Evolutionary conservation across 2,888 invertebrate genomes (phyloP).

Genomic region (Phengaris arion): DNA sequence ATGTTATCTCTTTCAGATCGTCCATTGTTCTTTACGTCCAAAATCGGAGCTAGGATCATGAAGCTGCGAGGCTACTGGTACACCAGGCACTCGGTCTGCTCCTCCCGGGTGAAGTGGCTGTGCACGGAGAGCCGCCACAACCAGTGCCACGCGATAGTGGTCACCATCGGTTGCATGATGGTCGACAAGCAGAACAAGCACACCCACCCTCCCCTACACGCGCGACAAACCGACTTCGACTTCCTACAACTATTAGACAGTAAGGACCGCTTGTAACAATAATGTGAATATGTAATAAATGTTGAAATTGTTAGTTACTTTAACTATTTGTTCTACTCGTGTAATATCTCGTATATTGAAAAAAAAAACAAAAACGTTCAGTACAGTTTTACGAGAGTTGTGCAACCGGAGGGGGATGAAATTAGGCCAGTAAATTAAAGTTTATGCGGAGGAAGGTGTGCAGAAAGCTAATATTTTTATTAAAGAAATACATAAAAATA

Average conservation of each 20-base stretch:
- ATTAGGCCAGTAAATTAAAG: too few relatives aligned
- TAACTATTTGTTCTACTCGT: not conserved
- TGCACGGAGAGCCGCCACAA: constrained; percentile 62
- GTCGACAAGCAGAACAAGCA: constrained; percentile 65
- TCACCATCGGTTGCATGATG: constrained; percentile 66
- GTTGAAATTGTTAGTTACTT: constrained; percentile 28
- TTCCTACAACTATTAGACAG: constrained; percentile 44
- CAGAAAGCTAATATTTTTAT: too few relatives aligned
- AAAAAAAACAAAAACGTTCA: too few relatives aligned
- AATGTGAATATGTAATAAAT: constrained; percentile 35
- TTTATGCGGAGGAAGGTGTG: too few relatives aligned
- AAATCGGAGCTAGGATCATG: constrained; percentile 66
- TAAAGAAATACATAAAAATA: too few relatives aligned
- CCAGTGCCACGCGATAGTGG: constrained; percentile 65
- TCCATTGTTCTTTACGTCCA: constrained; percentile 64
- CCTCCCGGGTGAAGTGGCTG: constrained; percentile 67
- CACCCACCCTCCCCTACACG: constrained; percentile 54
- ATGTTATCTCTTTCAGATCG: constrained; percentile 50
- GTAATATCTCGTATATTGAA: too few relatives aligned
- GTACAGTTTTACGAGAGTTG: too few relatives aligned
- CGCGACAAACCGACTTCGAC: constrained; percentile 41
- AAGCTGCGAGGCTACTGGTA: constrained; percentile 66
- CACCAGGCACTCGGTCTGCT: constrained; percentile 69
- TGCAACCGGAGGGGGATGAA: too few relatives aligned
- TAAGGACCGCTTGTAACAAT: constrained; percentile 38